phyloP scores from a whole-genome alignment of 1,140 invertebrate genomes.

The Euura lappo region DNA sequence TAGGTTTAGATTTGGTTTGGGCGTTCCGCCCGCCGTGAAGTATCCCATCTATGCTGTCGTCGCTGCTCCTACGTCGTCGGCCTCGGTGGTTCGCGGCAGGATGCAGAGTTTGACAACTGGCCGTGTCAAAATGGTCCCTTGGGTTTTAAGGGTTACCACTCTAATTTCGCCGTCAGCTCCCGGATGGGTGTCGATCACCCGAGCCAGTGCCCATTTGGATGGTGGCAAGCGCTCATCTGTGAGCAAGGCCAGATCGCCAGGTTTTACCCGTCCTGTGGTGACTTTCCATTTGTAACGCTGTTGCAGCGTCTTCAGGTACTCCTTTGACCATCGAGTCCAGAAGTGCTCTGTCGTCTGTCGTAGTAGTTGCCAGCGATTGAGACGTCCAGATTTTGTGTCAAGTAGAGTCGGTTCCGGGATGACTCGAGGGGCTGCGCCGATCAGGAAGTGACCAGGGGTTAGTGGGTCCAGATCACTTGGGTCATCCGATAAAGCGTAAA shows the following conservation, averaged over 20 bases:
- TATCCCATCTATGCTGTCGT: too few relatives aligned
- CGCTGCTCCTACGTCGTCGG: too few relatives aligned
- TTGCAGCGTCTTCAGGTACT: constrained; percentile 32
- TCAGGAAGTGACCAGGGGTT: constrained; percentile 22
- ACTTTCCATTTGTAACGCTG: constrained; percentile 20
- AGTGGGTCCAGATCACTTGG: constrained; percentile 18
- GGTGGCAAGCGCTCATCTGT: constrained; percentile 17
- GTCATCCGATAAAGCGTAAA: constrained; percentile 23
- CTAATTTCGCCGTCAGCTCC: constrained; percentile 16
- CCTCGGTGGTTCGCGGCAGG: too few relatives aligned
- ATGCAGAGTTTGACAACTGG: too few relatives aligned
- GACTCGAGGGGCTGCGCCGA: constrained; percentile 17
- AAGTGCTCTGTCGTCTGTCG: constrained; percentile 28
- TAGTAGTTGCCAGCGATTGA: constrained; percentile 34
- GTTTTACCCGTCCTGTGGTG: neutral
- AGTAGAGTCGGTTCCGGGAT: constrained; percentile 19
- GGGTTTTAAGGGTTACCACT: constrained; percentile 15
- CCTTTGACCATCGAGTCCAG: constrained; percentile 35
- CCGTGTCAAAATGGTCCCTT: too few relatives aligned
- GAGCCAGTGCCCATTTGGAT: constrained; percentile 16
- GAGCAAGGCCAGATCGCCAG: constrained; percentile 16
- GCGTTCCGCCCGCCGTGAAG: too few relatives aligned
- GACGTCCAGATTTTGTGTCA: constrained; percentile 14
- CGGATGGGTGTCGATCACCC: constrained; percentile 21
- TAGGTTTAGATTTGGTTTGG: too few relatives aligned